phyloP scores from a whole-genome alignment of 2,113 vertebrate species.

The Rhizomys pruinosus region DNA sequence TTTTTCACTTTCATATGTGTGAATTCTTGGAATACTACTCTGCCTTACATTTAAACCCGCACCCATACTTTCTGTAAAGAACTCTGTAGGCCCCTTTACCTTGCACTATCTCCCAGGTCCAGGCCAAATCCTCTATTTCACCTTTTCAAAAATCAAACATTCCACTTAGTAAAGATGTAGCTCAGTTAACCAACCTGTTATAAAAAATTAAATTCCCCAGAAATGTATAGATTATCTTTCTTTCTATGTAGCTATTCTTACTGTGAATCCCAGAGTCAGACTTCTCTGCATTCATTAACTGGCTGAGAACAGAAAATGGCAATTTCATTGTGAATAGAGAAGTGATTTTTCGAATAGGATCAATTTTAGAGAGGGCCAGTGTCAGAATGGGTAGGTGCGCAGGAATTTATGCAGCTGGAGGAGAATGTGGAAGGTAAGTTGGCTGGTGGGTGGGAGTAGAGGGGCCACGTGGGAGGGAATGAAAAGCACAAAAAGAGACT shows the following conservation, averaged over 20 bases:
- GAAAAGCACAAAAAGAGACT: not conserved
- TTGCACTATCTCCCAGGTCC: slow-evolving; percentile 48
- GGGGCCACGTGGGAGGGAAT: not conserved
- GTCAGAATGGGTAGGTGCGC: not conserved
- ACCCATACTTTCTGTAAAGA: not conserved
- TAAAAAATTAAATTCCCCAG: slow-evolving; percentile 54
- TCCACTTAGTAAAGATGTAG: slow-evolving; percentile 35
- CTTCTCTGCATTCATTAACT: slow-evolving; percentile 58
- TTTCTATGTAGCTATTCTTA: not conserved
- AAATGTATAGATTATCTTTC: slow-evolving; percentile 68
- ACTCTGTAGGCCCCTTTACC: not conserved
- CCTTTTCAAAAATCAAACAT: slow-evolving; percentile 46
- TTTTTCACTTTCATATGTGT: slow-evolving; percentile 59
- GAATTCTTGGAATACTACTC: not conserved
- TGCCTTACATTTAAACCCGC: not conserved
- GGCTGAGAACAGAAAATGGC: slow-evolving; percentile 56
- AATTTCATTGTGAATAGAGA: slow-evolving; percentile 54
- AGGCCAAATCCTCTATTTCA: slow-evolving; percentile 67
- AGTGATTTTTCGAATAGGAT: slow-evolving; percentile 56
- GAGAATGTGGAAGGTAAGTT: not conserved
- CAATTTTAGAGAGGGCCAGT: slow-evolving; percentile 2
- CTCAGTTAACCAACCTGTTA: slow-evolving; percentile 53
- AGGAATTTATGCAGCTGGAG: slow-evolving; percentile 7
- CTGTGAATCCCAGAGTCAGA: slow-evolving; percentile 56
- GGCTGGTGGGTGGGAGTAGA: not conserved